Evolutionary conservation across 1,140 invertebrate species (phyloP).

Genomic region (Drosophila fuyamai): DNA sequence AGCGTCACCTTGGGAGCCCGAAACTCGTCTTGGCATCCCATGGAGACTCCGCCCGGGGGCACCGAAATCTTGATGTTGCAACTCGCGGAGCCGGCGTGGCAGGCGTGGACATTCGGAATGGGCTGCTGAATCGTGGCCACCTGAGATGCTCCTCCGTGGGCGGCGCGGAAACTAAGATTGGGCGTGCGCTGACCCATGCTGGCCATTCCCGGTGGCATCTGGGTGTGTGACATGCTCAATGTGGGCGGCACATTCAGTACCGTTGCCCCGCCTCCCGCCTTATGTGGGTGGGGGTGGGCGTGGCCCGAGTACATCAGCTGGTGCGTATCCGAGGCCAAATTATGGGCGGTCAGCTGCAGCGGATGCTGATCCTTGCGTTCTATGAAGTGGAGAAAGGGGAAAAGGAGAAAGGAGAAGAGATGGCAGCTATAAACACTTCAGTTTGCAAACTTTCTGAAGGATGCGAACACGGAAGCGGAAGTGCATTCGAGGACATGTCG

Average conservation of each 20-base stretch:
- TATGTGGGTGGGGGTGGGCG: constrained; percentile 25
- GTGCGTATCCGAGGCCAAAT: constrained; percentile 71
- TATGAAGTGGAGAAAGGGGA: constrained; percentile 15
- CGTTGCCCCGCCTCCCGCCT: constrained; percentile 25
- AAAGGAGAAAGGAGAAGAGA: constrained; percentile 2
- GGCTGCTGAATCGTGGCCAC: constrained; percentile 66
- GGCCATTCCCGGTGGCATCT: constrained; percentile 77
- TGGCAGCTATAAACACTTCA: constrained; percentile 45
- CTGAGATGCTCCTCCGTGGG: constrained; percentile 35
- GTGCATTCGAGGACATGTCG: constrained; percentile 59
- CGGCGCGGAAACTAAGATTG: constrained; percentile 65
- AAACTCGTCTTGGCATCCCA: constrained; percentile 28
- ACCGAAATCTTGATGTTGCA: constrained; percentile 78
- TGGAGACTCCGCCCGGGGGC: constrained; percentile 11
- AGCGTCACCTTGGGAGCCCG: constrained; percentile 75
- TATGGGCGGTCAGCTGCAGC: constrained; percentile 71
- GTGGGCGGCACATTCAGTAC: constrained; percentile 76
- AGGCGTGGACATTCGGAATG: constrained; percentile 54
- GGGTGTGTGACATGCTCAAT: constrained; percentile 71
- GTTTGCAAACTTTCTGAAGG: constrained; percentile 37
- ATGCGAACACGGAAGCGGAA: constrained; percentile 59
- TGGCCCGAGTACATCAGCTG: constrained; percentile 53
- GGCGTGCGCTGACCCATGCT: constrained; percentile 75
- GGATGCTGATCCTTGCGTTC: constrained; percentile 81
- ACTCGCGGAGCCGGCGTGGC: constrained; percentile 22